Base-by-base conservation (phyloP, 2,113 vertebrate genomes). In the Egretta garzetta region DNA sequence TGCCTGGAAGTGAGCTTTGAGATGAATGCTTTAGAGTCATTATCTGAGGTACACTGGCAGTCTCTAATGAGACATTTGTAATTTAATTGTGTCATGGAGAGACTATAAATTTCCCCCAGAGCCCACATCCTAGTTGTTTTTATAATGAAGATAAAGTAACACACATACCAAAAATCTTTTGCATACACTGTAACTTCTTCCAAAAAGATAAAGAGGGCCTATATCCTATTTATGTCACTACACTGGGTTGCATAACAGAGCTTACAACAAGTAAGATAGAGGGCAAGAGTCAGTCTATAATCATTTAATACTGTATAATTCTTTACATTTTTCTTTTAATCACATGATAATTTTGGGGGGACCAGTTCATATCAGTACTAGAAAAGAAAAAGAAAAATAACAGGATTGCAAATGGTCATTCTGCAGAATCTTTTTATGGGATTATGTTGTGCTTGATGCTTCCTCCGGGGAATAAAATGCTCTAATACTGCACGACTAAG, bases 101-200 rank as follows among this genome's bases (percentile, higher is more conserved):
- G 86, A 63, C 95, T 90, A 90, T 97, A 96, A 97, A 97, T 98
- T 97, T 97, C 87, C 84, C 95, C 63, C 85, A 95, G 96, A 98
- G 83, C 39, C 55, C 93, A 93, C 91, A 96, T 98, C 84, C 96
- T 87, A 91, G 81, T 75, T 97, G 94, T 97, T 98, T 97, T 97
- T 97, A 90, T 97, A 98, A 98, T 97, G 96, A 98, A 98, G 98
- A 98, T 98, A 98, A 98, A 98, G 98, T 96, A 97, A 86, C 50
- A 86, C 58, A 94, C 95, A 98, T 98, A 97, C 97, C 93, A 97
- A 98, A 97, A 98, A 97, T 95, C 92, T 96, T 89, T 97, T 97
- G 81, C 98, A 92, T 97, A 96, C 81, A 76, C 71, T 96, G 73
- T 94, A 98, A 96, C 94, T 98, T 97, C 97, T 97, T 98, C 74